Evolutionary conservation across 2,888 invertebrate genomes (phyloP).

Genomic region (Drosophila kanekoi): DNA sequence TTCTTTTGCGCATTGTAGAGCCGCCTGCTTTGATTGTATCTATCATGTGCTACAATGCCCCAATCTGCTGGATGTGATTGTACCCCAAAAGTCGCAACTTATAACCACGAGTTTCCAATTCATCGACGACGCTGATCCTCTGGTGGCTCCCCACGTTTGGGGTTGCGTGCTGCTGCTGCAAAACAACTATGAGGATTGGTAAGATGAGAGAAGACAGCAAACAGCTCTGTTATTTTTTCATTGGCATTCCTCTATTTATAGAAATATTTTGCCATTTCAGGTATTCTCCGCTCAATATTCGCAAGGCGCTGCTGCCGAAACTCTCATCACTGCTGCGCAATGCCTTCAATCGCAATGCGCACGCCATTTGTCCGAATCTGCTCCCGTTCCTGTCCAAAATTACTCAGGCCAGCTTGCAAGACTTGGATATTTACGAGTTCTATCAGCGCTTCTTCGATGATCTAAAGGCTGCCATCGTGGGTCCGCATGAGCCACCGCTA

Average conservation of each 20-base stretch:
- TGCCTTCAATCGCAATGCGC: conserved; percentile 92
- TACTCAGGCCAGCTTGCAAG: conserved; percentile 64
- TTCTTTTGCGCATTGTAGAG: conserved; percentile 67
- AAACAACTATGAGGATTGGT: conserved; percentile 86
- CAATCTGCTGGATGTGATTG: conserved; percentile 85
- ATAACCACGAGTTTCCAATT: conserved; percentile 87
- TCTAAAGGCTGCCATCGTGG: conserved; percentile 87
- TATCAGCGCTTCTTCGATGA: conserved; percentile 89
- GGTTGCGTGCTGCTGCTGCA: conserved; percentile 89
- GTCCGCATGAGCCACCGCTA: conserved; percentile 86
- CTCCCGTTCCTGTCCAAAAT: conserved; percentile 91
- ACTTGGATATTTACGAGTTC: conserved; percentile 85
- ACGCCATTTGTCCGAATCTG: conserved; percentile 90
- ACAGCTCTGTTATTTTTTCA: too few relatives aligned
- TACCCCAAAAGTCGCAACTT: conserved; percentile 86
- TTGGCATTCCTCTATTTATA: too few relatives aligned
- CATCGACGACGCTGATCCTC: conserved; percentile 90
- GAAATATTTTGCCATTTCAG: conserved; percentile 48
- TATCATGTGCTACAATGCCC: conserved; percentile 88
- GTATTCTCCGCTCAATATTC: conserved; percentile 88
- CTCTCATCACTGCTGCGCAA: conserved; percentile 88
- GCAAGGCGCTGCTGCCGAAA: conserved; percentile 90
- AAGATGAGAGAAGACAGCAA: conserved; percentile 21
- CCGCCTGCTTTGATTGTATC: conserved; percentile 90
- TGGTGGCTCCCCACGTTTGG: conserved; percentile 90